phyloP scores from a whole-genome alignment of 2,888 invertebrate genomes.

The Pyrrhia umbra region DNA sequence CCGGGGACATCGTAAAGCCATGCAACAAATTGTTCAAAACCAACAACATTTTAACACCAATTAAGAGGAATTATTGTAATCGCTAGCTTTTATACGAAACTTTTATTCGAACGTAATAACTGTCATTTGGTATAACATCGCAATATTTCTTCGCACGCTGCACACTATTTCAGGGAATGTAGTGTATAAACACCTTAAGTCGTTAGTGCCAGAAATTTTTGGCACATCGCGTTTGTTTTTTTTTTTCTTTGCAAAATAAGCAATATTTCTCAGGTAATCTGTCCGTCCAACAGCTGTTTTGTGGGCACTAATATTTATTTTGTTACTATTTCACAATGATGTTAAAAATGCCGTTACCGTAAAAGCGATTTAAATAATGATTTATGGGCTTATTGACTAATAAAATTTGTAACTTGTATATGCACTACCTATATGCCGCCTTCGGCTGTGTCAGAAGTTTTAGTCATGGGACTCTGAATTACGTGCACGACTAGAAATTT shows the following conservation, averaged over 20 bases:
- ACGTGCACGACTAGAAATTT: background rate
- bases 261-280: slow-evolving; percentile 69
- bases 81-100: slow-evolving; percentile 43
- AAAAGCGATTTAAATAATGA: slow-evolving; percentile 10
- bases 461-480: no score
- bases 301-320: slow-evolving; percentile 48
- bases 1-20: slow-evolving; percentile 43
- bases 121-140: slow-evolving; percentile 44
- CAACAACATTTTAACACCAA: slow-evolving; percentile 54
- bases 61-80: slow-evolving; percentile 62
- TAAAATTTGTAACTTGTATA: background rate
- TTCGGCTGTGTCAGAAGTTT: no score
- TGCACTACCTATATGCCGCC: background rate
- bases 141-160: slow-evolving; percentile 46
- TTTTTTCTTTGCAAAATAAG: slow-evolving; percentile 54
- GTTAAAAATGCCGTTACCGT: slow-evolving; percentile 47
- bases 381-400: background rate
- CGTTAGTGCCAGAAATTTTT: slow-evolving; percentile 63
- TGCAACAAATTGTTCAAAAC: slow-evolving; percentile 49
- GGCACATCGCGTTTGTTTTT: slow-evolving; percentile 54
- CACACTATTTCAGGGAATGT: slow-evolving; percentile 45
- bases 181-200: slow-evolving; percentile 62
- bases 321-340: slow-evolving; percentile 40
- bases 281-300: slow-evolving; percentile 63
- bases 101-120: slow-evolving; percentile 54